These are phyloP conservation scores for Phoeniculus purpureus DNA, from an alignment of 2,797 vertebrate genomes.

Conservation along the genomic window DNA sequence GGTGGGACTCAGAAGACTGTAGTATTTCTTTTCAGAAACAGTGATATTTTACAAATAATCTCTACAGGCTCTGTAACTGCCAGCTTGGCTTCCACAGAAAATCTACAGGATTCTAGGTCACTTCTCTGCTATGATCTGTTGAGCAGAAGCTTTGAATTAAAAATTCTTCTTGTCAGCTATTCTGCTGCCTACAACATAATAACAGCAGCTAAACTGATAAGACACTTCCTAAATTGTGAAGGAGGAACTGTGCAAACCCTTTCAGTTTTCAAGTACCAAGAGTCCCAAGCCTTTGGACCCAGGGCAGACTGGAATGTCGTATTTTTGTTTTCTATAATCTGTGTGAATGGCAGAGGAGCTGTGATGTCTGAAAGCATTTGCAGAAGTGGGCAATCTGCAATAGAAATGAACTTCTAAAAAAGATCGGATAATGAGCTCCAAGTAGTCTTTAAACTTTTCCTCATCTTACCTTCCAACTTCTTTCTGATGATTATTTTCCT, in stretches of 20 bases:
- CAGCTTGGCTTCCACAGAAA: neutral
- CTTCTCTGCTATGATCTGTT: neutral
- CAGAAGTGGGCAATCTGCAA: neutral
- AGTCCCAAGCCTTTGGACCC: neutral
- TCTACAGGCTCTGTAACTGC: neutral
- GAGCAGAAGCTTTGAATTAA: constrained; percentile 40
- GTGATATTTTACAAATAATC: neutral
- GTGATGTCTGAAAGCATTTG: neutral
- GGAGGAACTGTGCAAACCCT: neutral
- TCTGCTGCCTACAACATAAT: neutral
- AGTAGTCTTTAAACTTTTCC: neutral
- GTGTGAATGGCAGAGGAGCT: neutral
- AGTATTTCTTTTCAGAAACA: neutral
- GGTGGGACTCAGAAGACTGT: neutral
- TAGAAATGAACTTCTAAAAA: neutral
- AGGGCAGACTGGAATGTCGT: neutral
- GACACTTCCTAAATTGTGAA: neutral
- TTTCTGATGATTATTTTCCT: neutral
- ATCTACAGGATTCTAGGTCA: constrained; percentile 37
- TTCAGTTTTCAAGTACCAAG: neutral
- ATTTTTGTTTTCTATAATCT: neutral
- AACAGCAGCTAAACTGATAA: neutral
- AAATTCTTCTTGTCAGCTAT: neutral
- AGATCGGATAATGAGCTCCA: neutral
- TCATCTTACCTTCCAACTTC: neutral